Conservation (phyloP, 2,113 vertebrate genomes). For the Bubalus kerabau region DNA sequence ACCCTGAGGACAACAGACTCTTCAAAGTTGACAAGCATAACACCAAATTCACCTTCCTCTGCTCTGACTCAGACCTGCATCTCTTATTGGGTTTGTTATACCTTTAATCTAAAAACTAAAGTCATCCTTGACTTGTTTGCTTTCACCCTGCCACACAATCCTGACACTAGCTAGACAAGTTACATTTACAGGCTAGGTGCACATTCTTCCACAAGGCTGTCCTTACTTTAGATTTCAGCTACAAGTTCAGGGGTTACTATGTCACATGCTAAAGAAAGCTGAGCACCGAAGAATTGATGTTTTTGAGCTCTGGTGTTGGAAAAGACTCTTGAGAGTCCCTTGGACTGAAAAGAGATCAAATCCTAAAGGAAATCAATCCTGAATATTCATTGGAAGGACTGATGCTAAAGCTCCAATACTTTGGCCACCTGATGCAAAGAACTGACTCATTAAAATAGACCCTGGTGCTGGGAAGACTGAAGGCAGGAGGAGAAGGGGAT, state of each 20-base stretch:
- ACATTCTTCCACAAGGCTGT: neutral
- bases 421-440: neutral
- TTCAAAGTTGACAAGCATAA: neutral
- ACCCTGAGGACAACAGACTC: neutral
- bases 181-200: neutral
- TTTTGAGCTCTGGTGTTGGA: neutral
- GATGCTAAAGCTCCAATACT: neutral
- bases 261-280: neutral
- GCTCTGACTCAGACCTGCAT: neutral
- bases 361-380: neutral
- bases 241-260: neutral
- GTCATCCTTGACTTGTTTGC: neutral
- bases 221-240: neutral
- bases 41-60: neutral
- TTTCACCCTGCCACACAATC: neutral
- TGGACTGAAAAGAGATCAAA: neutral
- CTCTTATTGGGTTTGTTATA: neutral
- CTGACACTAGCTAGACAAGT: neutral
- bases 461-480: neutral
- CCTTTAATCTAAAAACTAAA: neutral
- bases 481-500: neutral
- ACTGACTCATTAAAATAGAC: neutral
- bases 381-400: neutral
- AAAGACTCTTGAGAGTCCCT: neutral
- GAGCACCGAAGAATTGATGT: neutral